Evolutionary conservation across 2,113 vertebrate genomes (phyloP), one percentile per base, ranked within the genome.

Genomic region (Rhabdomys dilectus): DNA sequence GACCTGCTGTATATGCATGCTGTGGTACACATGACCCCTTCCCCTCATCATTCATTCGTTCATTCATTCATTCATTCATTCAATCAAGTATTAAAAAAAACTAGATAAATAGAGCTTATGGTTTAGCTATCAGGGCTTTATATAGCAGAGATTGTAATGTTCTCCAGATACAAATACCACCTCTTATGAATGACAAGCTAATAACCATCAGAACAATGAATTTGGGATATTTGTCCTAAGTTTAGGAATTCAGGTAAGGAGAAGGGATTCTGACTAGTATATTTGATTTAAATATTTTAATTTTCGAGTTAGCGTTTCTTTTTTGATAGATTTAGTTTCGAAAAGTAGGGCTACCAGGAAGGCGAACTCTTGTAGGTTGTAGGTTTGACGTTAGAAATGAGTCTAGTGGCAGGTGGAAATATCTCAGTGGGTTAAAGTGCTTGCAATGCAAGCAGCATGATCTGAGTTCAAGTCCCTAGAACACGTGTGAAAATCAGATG

Each of bases 231-330:
- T n/a, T 73, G 26, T 91, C 24, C 45, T 70, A 62, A 58, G 34
- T 73, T 93, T 89, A 19, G 39, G 15, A 31, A 58, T 68, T 88
- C n/a, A 5, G 19, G 60, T 24, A 58, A 0, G 51, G 51, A 39
- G 39, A 93, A 62, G 51, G 34, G 39, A 45, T 64, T 94, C 82
- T 81, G 56, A 64, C 77, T 16, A 39, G 42, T 42, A 10, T 82
- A n/a, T 36, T 45, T 86, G 26, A 42, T 64, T 26, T 42, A 42
- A 17, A 51, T 58, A 31, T 16, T 85, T 29, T 89, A 34, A 13
- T 26, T 90, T 84, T 36, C 78, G 26, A 84, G 36, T 94, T 90
- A 77, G 42, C 58, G 10, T 82, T 81, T 72, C 72, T 93, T 75
- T 81, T 75, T 45, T 85, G 36, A 51, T 73, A 89, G 48, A 17